These are phyloP conservation scores for Chionoecetes opilio DNA, from an alignment of 1,140 invertebrate genomes.

Conservation along the genomic window DNA sequence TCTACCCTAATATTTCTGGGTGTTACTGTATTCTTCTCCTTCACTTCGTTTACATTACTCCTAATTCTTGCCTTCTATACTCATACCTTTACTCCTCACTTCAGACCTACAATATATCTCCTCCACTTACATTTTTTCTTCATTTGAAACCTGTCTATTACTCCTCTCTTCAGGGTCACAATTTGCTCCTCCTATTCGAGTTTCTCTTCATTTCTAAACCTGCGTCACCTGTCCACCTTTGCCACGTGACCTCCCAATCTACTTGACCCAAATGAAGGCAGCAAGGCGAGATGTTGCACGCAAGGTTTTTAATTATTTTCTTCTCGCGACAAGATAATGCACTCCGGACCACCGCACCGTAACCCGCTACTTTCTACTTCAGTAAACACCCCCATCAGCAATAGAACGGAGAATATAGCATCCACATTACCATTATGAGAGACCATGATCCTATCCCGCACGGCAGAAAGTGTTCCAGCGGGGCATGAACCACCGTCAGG, in stretches of 20 bases:
- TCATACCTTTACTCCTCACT: too few species aligned
- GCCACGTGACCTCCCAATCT: too few species aligned
- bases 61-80: too few species aligned
- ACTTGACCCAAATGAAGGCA: too few species aligned
- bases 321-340: neutral
- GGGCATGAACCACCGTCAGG: slow-evolving; percentile 1
- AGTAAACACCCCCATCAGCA: neutral
- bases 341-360: neutral
- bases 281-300: neutral
- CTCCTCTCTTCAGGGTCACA: neutral
- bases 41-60: too few species aligned
- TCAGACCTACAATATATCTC: neutral
- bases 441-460: neutral
- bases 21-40: too few species aligned
- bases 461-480: neutral
- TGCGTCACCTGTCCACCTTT: neutral
- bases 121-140: neutral
- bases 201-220: neutral
- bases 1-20: too few species aligned
- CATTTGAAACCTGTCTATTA: neutral
- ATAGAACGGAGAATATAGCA: neutral
- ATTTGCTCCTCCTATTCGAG: neutral
- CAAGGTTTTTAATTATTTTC: neutral
- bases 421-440: neutral
- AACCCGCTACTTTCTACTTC: neutral